These are phyloP conservation scores for Lasioglossum albipes DNA, from an alignment of 1,140 invertebrate species.

Conservation along the genomic window DNA sequence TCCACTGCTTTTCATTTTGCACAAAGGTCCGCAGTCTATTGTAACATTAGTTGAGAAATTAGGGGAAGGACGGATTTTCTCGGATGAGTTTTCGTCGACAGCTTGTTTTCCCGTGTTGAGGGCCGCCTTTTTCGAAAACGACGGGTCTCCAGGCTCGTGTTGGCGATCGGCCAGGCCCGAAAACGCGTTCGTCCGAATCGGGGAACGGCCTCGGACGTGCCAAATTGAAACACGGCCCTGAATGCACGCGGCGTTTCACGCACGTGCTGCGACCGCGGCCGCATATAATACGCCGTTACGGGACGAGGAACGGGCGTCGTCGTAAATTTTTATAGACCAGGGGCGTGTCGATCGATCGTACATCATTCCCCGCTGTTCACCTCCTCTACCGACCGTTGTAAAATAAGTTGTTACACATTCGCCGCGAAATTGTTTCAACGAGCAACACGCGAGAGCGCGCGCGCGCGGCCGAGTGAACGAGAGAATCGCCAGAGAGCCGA, in stretches of 20 bases:
- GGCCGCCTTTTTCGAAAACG: neutral
- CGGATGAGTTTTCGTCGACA: neutral
- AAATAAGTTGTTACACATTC: slow-evolving; percentile 1
- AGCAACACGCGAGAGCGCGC: neutral
- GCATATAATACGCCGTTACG: neutral
- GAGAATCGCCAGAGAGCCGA: too few species aligned
- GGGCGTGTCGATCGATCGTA: slow-evolving; percentile 2
- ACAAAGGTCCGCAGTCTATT: too few species aligned
- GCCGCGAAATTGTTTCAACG: neutral
- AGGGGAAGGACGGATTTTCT: neutral
- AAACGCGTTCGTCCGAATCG: neutral
- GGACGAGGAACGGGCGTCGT: neutral
- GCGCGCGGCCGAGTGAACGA: too few species aligned
- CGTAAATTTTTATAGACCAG: slow-evolving; percentile 18
- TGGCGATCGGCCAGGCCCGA: slow-evolving; percentile 21
- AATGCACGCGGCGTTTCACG: neutral
- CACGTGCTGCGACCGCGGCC: slow-evolving; percentile 12
- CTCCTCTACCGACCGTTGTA: neutral
- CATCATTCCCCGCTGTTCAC: neutral
- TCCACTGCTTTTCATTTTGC: too few species aligned
- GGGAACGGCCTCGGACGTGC: slow-evolving; percentile 10
- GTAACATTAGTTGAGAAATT: too few species aligned
- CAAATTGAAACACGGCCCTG: slow-evolving; percentile 20
- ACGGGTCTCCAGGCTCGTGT: slow-evolving; percentile 1
- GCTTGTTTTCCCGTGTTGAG: neutral